Evolutionary conservation across 2,113 vertebrate species (phyloP).

Genomic region (Microcebus ravelobensis): DNA sequence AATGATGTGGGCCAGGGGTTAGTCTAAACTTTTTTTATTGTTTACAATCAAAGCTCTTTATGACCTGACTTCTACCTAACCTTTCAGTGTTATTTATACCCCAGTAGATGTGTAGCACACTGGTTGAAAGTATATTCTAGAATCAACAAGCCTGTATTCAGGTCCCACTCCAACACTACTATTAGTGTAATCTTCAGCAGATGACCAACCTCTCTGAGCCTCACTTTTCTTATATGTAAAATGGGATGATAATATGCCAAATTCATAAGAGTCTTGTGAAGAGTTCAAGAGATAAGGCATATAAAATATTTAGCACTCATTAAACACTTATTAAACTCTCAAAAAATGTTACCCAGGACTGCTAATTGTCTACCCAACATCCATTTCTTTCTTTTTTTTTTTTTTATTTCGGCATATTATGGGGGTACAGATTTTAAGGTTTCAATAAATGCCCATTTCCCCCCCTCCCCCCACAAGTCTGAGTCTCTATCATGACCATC

Average conservation of each 20-base stretch:
- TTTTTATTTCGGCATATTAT: too few species aligned
- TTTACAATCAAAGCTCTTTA: not conserved
- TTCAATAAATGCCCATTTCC: too few species aligned
- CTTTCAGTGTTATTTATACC: not conserved
- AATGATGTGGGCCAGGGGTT: not conserved
- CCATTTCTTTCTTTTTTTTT: not conserved
- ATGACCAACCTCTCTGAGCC: not conserved
- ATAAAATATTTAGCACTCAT: not conserved
- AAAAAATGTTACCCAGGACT: not conserved
- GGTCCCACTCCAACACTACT: not conserved
- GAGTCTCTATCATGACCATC: too few species aligned
- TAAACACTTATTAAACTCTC: not conserved
- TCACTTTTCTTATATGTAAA: not conserved
- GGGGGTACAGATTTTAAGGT: too few species aligned
- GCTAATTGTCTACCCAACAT: not conserved
- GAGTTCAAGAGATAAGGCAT: not conserved
- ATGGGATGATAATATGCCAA: not conserved
- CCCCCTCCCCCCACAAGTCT: too few species aligned
- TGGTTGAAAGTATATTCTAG: not conserved
- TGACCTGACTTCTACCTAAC: not conserved
- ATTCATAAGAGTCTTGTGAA: not conserved
- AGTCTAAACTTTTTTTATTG: not conserved
- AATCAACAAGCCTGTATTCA: not conserved
- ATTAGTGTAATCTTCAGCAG: not conserved
- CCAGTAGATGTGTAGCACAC: not conserved